Conservation (phyloP, 1,140 invertebrate species). For the Pachyrhynchus sulphureomaculatus region DNA sequence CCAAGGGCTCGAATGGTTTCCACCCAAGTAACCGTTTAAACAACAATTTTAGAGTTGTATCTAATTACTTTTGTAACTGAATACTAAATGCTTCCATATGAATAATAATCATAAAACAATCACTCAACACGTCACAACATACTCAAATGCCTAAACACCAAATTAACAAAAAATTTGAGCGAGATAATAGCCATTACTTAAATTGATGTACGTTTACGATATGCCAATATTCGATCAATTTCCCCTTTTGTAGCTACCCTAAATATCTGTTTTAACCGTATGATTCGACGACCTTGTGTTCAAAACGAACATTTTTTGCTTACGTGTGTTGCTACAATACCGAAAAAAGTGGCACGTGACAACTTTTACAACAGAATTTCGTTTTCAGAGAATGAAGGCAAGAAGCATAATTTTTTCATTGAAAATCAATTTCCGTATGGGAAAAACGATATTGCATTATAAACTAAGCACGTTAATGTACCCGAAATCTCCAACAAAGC, state of each 20-base stretch:
- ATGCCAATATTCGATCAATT: constrained; percentile 28
- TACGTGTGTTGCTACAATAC: not conserved
- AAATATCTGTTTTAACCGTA: constrained; percentile 27
- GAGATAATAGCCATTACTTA: constrained; percentile 29
- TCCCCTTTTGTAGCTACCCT: constrained; percentile 25
- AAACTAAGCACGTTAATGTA: too few relatives aligned
- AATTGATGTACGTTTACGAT: constrained; percentile 28
- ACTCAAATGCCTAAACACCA: constrained; percentile 24
- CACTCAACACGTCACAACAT: not conserved
- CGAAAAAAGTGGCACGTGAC: constrained; percentile 3
- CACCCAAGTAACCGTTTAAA: too few relatives aligned
- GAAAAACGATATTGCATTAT: too few relatives aligned
- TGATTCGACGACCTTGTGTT: constrained; percentile 19
- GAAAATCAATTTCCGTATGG: too few relatives aligned
- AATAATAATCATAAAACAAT: too few relatives aligned
- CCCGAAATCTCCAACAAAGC: too few relatives aligned
- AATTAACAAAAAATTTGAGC: constrained; percentile 29
- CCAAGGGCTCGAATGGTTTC: too few relatives aligned
- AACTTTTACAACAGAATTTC: not conserved
- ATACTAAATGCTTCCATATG: too few relatives aligned
- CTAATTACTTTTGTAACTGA: too few relatives aligned
- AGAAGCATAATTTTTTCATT: too few relatives aligned
- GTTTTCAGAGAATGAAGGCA: too few relatives aligned
- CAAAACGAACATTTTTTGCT: not conserved
- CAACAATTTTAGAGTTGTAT: too few relatives aligned